Percentiles rank a stretch among this genome's conserved stretches.
Conservation (phyloP, 2,113 vertebrate genomes). For the Clupea harengus region DNA sequence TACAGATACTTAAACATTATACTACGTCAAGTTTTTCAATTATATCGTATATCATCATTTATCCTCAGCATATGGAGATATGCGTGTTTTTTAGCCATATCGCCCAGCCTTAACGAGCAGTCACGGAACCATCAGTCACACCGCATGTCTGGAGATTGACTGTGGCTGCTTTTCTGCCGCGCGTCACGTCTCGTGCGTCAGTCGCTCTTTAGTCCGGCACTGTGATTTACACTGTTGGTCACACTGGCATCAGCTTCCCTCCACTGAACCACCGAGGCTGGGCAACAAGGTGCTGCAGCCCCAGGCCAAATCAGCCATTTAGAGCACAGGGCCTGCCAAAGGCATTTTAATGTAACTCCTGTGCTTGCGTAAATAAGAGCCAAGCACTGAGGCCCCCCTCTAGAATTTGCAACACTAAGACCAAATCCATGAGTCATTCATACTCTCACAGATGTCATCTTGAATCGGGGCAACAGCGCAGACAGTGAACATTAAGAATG, state of each 20-base stretch:
- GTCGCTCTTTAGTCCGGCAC: constrained; percentile 51
- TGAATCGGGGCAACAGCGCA: constrained; percentile 55
- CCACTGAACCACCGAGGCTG: constrained; percentile 49
- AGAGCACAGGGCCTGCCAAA: constrained; percentile 49
- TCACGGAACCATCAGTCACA: not conserved
- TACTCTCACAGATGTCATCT: constrained; percentile 67
- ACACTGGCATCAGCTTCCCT: constrained; percentile 52
- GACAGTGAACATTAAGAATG: constrained; percentile 59
- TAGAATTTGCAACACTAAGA: constrained; percentile 63
- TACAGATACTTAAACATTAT: no score
- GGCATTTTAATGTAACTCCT: constrained; percentile 63
- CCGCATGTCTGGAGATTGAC: not conserved
- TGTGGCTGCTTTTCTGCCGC: not conserved
- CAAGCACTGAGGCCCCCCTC: constrained; percentile 59
- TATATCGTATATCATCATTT: no score
- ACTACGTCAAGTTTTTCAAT: no score
- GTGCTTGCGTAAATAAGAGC: constrained; percentile 62
- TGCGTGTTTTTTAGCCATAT: no score
- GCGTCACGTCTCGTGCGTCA: constrained; percentile 44
- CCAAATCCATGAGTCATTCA: constrained; percentile 70
- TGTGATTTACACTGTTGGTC: constrained; percentile 57
- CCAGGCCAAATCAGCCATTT: constrained; percentile 45
- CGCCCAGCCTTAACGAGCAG: not conserved
- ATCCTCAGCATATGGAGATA: no score
- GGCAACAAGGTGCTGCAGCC: constrained; percentile 48